Conservation (phyloP, 2,888 invertebrate genomes). For the Omphaloscelis lunosa region DNA sequence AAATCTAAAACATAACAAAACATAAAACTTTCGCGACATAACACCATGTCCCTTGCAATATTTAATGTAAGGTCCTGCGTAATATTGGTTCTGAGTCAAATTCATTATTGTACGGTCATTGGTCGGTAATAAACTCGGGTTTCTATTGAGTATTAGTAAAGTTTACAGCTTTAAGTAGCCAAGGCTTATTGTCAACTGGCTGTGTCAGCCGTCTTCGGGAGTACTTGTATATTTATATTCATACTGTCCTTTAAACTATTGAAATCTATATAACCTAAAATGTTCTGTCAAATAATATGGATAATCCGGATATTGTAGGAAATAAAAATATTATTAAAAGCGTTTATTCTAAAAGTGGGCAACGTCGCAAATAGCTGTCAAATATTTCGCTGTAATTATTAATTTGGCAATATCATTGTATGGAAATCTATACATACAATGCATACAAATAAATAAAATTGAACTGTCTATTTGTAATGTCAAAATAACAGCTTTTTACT, state of each 20-base stretch:
- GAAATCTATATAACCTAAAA: conserved; percentile 1
- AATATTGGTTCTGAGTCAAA: conserved; percentile 63
- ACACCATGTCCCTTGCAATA: conserved; percentile 9
- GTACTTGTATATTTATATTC: conserved; percentile 7
- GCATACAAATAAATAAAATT: too few species aligned
- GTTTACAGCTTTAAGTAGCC: conserved; percentile 51
- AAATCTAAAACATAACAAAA: conserved; percentile 21
- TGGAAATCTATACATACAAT: too few species aligned
- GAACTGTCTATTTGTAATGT: too few species aligned
- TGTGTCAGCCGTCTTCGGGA: conserved; percentile 11
- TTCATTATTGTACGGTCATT: conserved; percentile 67
- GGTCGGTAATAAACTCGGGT: conserved; percentile 67
- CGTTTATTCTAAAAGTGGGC: too few species aligned
- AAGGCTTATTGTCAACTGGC: conserved; percentile 36
- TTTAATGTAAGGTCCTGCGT: conserved; percentile 35
- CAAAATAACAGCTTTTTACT: too few species aligned
- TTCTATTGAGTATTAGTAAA: conserved; percentile 58
- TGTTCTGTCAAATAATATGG: not conserved
- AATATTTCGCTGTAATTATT: too few species aligned
- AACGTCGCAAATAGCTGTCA: too few species aligned
- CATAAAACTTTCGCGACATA: conserved; percentile 24
- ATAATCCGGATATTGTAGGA: not conserved
- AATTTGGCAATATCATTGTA: too few species aligned
- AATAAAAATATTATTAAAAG: too few species aligned
- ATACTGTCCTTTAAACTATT: not conserved